A percentile compares a stretch with the other conserved stretches of the same genome.
Evolutionary conservation across 2,888 invertebrate species (phyloP).

Genomic region (Epistrophe grossulariae): DNA sequence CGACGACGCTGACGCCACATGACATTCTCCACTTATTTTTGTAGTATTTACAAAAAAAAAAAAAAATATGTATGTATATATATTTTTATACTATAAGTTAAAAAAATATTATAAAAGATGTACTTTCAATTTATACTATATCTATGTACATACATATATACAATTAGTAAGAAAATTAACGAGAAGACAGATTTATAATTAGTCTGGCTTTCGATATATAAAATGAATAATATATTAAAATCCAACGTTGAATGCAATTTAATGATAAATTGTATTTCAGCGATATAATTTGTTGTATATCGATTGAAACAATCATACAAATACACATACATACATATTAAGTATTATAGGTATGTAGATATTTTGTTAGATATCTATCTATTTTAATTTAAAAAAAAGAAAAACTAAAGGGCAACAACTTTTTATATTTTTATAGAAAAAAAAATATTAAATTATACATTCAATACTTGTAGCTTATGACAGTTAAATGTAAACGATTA

Average conservation of each 20-base stretch:
- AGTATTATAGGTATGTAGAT: neutral
- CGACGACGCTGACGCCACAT: neutral
- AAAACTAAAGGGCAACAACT: constrained; percentile 24
- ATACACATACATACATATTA: neutral
- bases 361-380: neutral
- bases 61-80: too few relatives aligned
- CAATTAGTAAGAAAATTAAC: constrained; percentile 2
- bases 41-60: neutral
- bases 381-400: neutral
- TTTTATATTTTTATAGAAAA: constrained; percentile 17
- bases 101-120: constrained; percentile 13
- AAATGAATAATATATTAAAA: neutral
- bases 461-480: constrained; percentile 6
- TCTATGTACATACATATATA: too few relatives aligned
- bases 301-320: neutral
- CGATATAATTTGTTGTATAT: constrained; percentile 2
- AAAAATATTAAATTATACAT: constrained; percentile 3
- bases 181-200: constrained; percentile 12
- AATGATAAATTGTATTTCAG: neutral
- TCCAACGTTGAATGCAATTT: neutral
- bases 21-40: constrained; percentile 4
- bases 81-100: neutral
- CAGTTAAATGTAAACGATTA: constrained; percentile 14
- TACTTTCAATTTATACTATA: neutral
- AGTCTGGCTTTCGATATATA: neutral